These are phyloP conservation scores for Crotalus viridis DNA, from an alignment of 2,113 vertebrate genomes.

Conservation along the genomic window DNA sequence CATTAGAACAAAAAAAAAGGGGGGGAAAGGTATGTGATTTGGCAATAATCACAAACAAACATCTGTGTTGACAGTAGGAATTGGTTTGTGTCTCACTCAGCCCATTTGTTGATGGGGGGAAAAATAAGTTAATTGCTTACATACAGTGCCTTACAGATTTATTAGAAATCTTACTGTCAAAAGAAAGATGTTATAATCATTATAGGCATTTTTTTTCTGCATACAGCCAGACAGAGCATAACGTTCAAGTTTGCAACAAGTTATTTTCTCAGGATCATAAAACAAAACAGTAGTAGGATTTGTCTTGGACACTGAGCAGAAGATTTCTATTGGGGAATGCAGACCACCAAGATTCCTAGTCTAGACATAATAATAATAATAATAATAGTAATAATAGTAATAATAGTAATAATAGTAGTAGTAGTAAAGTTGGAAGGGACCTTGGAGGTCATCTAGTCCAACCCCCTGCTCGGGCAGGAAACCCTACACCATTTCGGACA, in stretches of 20 bases:
- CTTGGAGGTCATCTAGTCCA: too few relatives aligned
- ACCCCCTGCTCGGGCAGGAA: too few relatives aligned
- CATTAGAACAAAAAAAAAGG: constrained; percentile 13
- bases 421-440: too few relatives aligned
- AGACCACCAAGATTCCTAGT: neutral
- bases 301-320: neutral
- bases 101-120: neutral
- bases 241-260: neutral
- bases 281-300: neutral
- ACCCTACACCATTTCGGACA: too few relatives aligned
- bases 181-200: neutral
- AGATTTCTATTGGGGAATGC: neutral
- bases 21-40: neutral
- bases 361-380: neutral
- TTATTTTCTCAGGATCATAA: neutral
- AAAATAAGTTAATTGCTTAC: neutral
- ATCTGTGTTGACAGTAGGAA: neutral
- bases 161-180: neutral
- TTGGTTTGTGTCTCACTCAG: neutral
- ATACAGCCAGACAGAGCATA: neutral
- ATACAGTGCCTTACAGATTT: neutral
- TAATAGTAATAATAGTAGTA: too few relatives aligned
- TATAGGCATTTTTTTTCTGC: neutral
- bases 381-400: too few relatives aligned
- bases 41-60: neutral